Evolutionary conservation across 2,888 invertebrate genomes (phyloP).

Genomic region (Colletes collaris): DNA sequence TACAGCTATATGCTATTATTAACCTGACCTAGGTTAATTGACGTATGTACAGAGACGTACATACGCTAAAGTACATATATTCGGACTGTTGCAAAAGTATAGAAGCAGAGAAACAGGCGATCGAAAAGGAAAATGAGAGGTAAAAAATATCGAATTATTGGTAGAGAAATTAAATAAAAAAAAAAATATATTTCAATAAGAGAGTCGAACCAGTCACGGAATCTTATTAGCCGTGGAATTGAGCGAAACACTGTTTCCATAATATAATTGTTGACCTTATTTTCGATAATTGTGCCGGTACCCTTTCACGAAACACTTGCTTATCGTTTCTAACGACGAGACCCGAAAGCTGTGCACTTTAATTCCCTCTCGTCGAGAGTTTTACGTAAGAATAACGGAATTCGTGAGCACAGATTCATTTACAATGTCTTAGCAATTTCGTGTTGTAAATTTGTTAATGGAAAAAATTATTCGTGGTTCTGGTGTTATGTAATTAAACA

Average conservation of each 20-base stretch:
- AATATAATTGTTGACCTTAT: slow-evolving; percentile 40
- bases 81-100: too few species aligned
- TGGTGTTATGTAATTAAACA: slow-evolving; percentile 28
- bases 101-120: too few species aligned
- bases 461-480: background rate
- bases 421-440: too few species aligned
- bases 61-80: too few species aligned
- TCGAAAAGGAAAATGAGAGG: too few species aligned
- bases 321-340: slow-evolving; percentile 15
- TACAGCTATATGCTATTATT: too few species aligned
- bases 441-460: background rate
- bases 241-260: slow-evolving; percentile 3
- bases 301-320: slow-evolving; percentile 48
- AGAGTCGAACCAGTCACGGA: background rate
- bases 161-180: background rate
- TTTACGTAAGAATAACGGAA: slow-evolving; percentile 28
- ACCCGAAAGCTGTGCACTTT: slow-evolving; percentile 30
- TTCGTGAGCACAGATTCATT: background rate
- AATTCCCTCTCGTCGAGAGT: slow-evolving; percentile 18
- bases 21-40: too few species aligned
- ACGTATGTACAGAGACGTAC: too few species aligned
- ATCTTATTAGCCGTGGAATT: background rate
- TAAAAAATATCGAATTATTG: too few species aligned
- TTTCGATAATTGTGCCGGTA: slow-evolving; percentile 47
- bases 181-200: background rate